Base-by-base conservation (phyloP, 23 tunicate genomes). In the Oikopleura dioica region DNA sequence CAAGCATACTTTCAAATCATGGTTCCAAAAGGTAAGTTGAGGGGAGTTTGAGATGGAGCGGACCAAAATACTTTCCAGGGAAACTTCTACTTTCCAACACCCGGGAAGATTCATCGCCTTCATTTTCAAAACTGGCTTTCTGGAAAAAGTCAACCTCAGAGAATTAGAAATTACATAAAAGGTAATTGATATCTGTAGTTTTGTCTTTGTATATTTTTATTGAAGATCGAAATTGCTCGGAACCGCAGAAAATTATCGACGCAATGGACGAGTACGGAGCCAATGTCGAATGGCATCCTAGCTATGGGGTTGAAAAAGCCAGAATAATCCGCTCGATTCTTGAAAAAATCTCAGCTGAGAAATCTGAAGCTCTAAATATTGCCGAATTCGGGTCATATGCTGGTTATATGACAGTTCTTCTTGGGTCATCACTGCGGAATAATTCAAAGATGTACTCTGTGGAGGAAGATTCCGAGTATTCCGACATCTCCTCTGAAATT, bases 91-190 rank as follows among this genome's bases (percentile, higher is more conserved):
- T 63, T 2, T 63, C 72, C 33, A 28, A 24, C 33, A 2, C 72
- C 72, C 5, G 16, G 16, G 33, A 63, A 63, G 33, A 12, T 23
- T 23, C 72, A 21, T 63, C 26, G 29, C 30, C 30, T 63, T 28
- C 33, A 63, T 31, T 63, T 63, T 63, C 2, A 28, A 24, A 28
- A 63, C 2, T 63, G 72, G 72, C 72, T 23, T 28, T 16, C 72
- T 63, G 72, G 72, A 63, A 63, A 23, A 63, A 12, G 30, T 63
- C 72, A 63, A 28, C 72, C 72, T 21, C 16, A 12, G 72, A 63
- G 72, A 63, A 63, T 63, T 23, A 23, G 16, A 21, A 23, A 63
- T 12, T 63, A 63, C 26, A n/a, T n/a, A n/a, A n/a, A n/a, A n/a
- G n/a, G n/a, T n/a, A n/a, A n/a, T n/a, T n/a, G n/a, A n/a, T n/a